A percentile compares a stretch with the other conserved stretches of the same genome.
These are phyloP conservation scores for Ceyx margarethae DNA, from an alignment of 2,113 vertebrate species.

Conservation along the genomic window DNA sequence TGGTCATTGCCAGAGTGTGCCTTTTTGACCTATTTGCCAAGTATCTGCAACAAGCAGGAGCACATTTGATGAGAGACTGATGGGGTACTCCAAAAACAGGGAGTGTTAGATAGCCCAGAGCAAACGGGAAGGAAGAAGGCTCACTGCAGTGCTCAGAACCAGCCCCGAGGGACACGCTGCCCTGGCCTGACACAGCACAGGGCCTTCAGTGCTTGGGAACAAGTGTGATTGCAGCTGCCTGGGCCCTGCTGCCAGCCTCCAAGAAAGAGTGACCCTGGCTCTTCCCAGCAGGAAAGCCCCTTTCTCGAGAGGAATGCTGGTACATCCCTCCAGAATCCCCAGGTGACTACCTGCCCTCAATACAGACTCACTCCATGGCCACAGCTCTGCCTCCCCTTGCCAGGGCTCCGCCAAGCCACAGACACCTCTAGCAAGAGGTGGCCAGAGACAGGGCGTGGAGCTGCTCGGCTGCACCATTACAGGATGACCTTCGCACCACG, in stretches of 20 bases:
- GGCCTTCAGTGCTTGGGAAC: not conserved
- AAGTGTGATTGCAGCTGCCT: not conserved
- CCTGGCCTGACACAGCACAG: not conserved
- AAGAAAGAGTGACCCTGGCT: not conserved
- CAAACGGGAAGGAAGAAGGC: not conserved
- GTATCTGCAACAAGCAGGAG: slow-evolving; percentile 92
- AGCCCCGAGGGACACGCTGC: not conserved
- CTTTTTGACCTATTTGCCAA: slow-evolving; percentile 99
- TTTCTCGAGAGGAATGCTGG: not conserved
- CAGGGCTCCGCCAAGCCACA: not conserved
- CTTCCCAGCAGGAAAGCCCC: not conserved
- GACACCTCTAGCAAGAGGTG: accelerated
- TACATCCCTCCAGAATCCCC: not conserved
- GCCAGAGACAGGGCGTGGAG: not conserved
- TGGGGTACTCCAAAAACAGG: slow-evolving; percentile 65
- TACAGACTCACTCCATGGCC: accelerated
- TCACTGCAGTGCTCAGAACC: not conserved
- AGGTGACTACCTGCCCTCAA: not conserved
- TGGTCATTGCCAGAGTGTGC: slow-evolving; percentile 96
- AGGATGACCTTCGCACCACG: not conserved
- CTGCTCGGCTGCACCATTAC: not conserved
- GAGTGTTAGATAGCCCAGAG: slow-evolving; percentile 61
- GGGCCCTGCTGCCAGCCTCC: not conserved
- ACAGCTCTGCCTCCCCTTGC: not conserved
- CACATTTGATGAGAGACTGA: slow-evolving; percentile 76